Base-by-base conservation (phyloP, 2,888 invertebrate genomes). In the Folsomia manolachei region DNA sequence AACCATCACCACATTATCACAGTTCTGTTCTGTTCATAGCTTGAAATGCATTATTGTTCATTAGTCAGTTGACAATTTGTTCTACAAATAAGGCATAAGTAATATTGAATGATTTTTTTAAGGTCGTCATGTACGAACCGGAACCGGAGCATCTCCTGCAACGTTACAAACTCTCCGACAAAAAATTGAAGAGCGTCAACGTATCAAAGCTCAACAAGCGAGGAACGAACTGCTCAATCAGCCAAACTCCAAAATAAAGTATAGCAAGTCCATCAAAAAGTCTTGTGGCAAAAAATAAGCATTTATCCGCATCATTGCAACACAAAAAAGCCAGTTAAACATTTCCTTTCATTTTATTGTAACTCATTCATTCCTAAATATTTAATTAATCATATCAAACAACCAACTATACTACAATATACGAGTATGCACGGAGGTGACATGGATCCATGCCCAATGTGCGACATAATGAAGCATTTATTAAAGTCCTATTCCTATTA, bases 81-180 rank as follows among this genome's bases (percentile, higher is more conserved):
- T n/a, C n/a, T n/a, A n/a, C n/a, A 51, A 51, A 51, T 51, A 14
- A 9, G 14, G 14, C 51, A 51, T 51, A 51, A 51, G 9, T 51
- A 14, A 51, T 51, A 51, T 51, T 51, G 14, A 9, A 51, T n/a
- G n/a, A n/a, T n/a, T n/a, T n/a, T n/a, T n/a, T n/a, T n/a, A n/a
- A n/a, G n/a, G n/a, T 84, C 82, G 84, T 72, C 84, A 85, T 78
- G 84, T 85, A 19, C 81, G 83, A 23, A 83, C 84, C 23, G 85
- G 85, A 19, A 84, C 84, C 2, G 85, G 84, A 56, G 84, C 85
- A 60, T 84, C 83, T 24, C 83, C 84, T 9, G 81, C 83, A 9
- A 84, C 84, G 0, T 82, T 85, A 18, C 81, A 83, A 11, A 83
- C 83, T n/a, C 82, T 85, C 21, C 81, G 84, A n/a, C 82, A 83